Evolutionary conservation across 2,888 invertebrate species (phyloP).

Genomic region (Drosophila nr. perissopoda): DNA sequence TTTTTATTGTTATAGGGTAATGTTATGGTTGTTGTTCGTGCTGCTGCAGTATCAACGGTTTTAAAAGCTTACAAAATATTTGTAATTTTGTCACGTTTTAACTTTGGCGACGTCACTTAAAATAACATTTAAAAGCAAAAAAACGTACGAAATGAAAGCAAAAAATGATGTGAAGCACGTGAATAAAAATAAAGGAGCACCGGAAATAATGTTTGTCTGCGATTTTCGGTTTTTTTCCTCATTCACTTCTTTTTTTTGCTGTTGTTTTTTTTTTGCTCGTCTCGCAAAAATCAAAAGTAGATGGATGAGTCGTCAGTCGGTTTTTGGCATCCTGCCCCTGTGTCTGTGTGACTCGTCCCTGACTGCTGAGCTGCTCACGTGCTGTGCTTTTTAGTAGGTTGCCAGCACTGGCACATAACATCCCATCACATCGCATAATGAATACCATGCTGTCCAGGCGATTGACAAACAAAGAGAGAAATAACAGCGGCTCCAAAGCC

Average conservation of each 20-base stretch:
- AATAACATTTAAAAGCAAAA: conserved; percentile 57
- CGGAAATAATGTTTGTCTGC: conserved; percentile 64
- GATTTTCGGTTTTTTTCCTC: conserved; percentile 27
- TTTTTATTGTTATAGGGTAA: conserved; percentile 53
- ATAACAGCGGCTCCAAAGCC: conserved; percentile 24
- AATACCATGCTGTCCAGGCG: conserved; percentile 38
- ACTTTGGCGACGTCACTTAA: conserved; percentile 78
- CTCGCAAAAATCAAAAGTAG: conserved; percentile 45
- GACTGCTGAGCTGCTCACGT: conserved; percentile 40
- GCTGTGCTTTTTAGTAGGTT: conserved; percentile 26
- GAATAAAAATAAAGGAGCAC: conserved; percentile 14
- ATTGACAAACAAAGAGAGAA: conserved; percentile 35
- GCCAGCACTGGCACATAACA: neutral
- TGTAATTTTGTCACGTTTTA: conserved; percentile 78
- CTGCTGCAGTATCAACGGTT: conserved; percentile 63
- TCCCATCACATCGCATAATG: conserved; percentile 29
- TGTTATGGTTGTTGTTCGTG: conserved; percentile 67
- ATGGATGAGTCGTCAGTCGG: conserved; percentile 34
- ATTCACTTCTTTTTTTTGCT: neutral
- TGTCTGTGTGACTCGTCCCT: conserved; percentile 16
- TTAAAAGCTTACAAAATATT: conserved; percentile 73
- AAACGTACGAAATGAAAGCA: neutral
- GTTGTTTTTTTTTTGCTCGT: conserved; percentile 8
- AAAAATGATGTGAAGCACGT: conserved; percentile 9
- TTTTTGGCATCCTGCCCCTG: conserved; percentile 17